A percentile compares a stretch with the other conserved stretches of the same genome.
These are phyloP conservation scores for Psilopogon haemacephalus DNA, from an alignment of 2,113 vertebrate genomes.

Conservation along the genomic window DNA sequence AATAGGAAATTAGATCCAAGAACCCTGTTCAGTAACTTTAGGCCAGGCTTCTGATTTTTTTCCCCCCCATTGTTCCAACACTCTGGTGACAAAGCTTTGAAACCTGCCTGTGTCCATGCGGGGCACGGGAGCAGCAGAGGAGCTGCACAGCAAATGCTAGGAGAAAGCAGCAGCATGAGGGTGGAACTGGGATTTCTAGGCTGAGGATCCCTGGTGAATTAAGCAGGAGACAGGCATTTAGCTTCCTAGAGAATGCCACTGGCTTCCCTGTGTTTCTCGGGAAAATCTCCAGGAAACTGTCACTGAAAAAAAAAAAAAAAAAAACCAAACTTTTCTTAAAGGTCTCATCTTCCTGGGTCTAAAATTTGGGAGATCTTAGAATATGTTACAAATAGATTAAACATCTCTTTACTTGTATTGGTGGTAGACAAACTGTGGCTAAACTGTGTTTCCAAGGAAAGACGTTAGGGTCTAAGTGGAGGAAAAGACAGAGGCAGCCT, in stretches of 20 bases:
- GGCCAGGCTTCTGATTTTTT: background rate
- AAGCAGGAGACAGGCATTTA: background rate
- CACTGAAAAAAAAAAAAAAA: background rate
- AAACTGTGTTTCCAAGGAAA: background rate
- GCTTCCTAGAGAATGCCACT: background rate
- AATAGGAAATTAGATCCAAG: conserved; percentile 11
- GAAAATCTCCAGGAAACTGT: background rate
- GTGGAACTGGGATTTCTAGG: background rate
- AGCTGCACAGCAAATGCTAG: background rate
- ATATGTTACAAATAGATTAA: background rate
- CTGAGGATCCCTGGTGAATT: conserved; percentile 29
- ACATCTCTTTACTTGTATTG: background rate
- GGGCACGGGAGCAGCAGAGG: background rate
- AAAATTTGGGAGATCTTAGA: background rate
- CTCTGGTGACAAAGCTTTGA: background rate
- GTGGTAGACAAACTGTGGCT: background rate
- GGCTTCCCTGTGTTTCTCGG: background rate
- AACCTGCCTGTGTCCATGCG: background rate
- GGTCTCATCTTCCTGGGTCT: background rate
- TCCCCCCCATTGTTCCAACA: background rate
- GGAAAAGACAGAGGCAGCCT: background rate
- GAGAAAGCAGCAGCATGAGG: background rate
- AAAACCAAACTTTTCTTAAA: background rate
- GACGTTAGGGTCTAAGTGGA: background rate
- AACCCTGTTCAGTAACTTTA: background rate